Percentiles rank a stretch among this genome's conserved stretches.
Evolutionary conservation across 2,888 invertebrate species (phyloP).

Genomic region (Tortrix viridana): DNA sequence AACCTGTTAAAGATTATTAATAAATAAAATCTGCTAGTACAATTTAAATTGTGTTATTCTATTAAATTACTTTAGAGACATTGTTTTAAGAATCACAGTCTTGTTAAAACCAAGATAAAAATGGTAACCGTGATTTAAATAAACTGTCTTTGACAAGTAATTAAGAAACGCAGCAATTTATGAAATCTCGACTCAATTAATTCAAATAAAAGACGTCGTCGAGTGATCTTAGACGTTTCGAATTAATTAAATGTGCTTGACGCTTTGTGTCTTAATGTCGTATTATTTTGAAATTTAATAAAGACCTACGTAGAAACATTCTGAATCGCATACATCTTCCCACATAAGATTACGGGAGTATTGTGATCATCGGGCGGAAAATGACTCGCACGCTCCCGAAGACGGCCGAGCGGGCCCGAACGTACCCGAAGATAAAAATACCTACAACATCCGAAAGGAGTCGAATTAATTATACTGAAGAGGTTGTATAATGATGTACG

Average conservation of each 20-base stretch:
- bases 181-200: too few relatives aligned
- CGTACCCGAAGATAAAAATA: not conserved
- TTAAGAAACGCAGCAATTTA: too few relatives aligned
- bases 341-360: not conserved
- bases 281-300: not conserved
- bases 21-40: too few relatives aligned
- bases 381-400: not conserved
- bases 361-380: conserved; percentile 1
- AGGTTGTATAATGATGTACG: conserved; percentile 27
- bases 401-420: conserved; percentile 9
- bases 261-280: not conserved
- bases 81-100: too few relatives aligned
- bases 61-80: too few relatives aligned
- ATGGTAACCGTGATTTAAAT: too few relatives aligned
- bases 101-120: too few relatives aligned
- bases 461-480: conserved; percentile 31
- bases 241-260: not conserved
- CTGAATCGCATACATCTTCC: not conserved
- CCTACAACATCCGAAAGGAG: conserved; percentile 23
- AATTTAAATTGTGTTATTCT: too few relatives aligned
- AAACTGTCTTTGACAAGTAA: too few relatives aligned
- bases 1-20: too few relatives aligned
- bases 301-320: not conserved
- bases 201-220: too few relatives aligned
- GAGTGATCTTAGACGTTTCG: too few relatives aligned